Evolutionary conservation across 2,888 invertebrate species (phyloP), one percentile per base, ranked within the genome.

Genomic region (Ophonus ardosiacus): DNA sequence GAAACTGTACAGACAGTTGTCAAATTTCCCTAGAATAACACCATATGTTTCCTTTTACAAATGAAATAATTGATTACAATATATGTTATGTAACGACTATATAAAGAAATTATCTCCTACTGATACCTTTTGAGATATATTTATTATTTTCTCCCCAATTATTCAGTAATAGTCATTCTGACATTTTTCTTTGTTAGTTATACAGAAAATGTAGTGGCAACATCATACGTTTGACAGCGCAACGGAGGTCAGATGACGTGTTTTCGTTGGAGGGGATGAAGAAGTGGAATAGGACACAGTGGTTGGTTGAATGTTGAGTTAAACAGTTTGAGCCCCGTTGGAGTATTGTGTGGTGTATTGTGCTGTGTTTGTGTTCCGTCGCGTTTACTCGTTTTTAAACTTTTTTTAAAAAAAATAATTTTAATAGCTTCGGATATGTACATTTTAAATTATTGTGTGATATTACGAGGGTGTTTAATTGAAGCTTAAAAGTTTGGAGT

Each of bases 231-330:
- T 79, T 85, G 85, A 85, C 85, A 85, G 85, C 68, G 10, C 15
- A 79, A 21, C 57, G 13, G 85, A 85, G 85, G 85, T 85, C 85
- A 85, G 57, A 57, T 85, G 85, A 85, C 85, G 85, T 85, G 84
- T 84, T 84, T 56, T 57, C 40, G 18, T 68, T 80, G 80, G 85
- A 57, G 85, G 85, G 85, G 85, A 68, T 80, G 38, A 10, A 57
- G 85, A 80, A 65, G 13, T 68, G 80, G 63, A 79, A 74, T 65
- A 84, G 51, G 31, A 56, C 38, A 85, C 85, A 85, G 85, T 85
- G 85, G 85, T 85, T 85, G 85, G 80, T 56, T 85, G 80, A 85
- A 68, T 85, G 56, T 68, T 80, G 80, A 80, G 57, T 85, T 85
- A 85, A 85, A 85, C 85, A 85, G 85, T 85, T 71, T 80, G 80